Percentiles rank a stretch among this genome's conserved stretches.
Evolutionary conservation across 2,888 invertebrate species (phyloP).

Genomic region (Dromius quadrimaculatus): DNA sequence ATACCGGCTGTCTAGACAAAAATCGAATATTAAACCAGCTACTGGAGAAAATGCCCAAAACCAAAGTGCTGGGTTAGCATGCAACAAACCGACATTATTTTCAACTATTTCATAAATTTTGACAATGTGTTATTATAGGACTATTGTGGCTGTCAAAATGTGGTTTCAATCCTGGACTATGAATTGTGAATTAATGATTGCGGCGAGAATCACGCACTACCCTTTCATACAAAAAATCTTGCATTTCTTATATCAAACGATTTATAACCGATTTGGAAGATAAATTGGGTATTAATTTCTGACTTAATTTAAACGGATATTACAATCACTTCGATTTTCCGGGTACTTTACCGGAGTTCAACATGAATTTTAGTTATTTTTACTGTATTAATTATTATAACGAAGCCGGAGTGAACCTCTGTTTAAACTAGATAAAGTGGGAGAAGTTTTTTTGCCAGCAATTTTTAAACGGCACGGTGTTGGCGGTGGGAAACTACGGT

Average conservation of each 20-base stretch:
- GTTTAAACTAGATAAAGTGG: no score
- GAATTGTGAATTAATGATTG: conserved; percentile 36
- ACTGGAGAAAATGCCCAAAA: conserved; percentile 33
- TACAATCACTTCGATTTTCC: no score
- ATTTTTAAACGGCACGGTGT: conserved; percentile 22
- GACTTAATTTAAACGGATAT: no score
- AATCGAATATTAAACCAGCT: conserved; percentile 40
- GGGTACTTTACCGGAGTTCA: no score
- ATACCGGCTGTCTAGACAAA: conserved; percentile 42
- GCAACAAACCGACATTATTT: conserved; percentile 24
- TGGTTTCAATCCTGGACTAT: conserved; percentile 10
- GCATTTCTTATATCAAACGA: background rate
- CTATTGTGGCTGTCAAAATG: conserved; percentile 46
- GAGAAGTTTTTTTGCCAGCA: conserved; percentile 23
- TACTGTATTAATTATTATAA: conserved; percentile 14
- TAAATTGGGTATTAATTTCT: no score
- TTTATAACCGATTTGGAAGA: no score
- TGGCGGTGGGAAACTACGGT: conserved; percentile 17
- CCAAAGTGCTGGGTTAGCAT: conserved; percentile 3
- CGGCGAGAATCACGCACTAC: conserved; percentile 11
- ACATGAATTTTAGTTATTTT: no score
- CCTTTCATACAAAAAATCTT: conserved; percentile 26
- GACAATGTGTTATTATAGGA: conserved; percentile 43
- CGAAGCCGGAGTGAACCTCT: background rate
- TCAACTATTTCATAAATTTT: conserved; percentile 45